Conservation (phyloP, 2,113 vertebrate genomes). For the Syrrhaptes paradoxus region DNA sequence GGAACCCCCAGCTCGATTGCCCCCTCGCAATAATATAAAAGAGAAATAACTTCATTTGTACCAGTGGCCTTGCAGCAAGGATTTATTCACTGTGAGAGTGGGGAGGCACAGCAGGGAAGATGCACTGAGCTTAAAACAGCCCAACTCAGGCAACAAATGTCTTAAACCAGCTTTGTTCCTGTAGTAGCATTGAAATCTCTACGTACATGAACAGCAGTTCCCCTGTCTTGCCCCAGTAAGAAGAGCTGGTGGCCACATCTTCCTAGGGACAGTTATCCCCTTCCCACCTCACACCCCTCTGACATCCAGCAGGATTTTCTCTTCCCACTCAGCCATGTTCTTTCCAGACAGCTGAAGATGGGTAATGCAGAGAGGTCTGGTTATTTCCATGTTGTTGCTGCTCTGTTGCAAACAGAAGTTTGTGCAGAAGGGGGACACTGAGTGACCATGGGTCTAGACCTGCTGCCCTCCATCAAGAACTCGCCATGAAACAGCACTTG, state of each 20-base stretch:
- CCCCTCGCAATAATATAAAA: background rate
- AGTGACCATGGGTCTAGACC: too few relatives aligned
- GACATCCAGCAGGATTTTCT: background rate
- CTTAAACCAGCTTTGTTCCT: background rate
- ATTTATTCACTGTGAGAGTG: background rate
- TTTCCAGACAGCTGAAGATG: background rate
- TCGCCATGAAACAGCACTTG: fast-evolving
- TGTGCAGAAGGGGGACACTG: background rate
- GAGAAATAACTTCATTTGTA: background rate
- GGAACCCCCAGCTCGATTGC: background rate
- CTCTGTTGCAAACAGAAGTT: background rate
- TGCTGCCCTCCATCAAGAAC: background rate
- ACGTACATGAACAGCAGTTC: background rate
- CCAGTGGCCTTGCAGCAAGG: background rate
- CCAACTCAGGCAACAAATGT: background rate
- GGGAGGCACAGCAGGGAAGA: background rate
- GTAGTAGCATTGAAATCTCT: background rate
- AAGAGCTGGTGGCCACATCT: background rate
- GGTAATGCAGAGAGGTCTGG: background rate
- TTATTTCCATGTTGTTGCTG: background rate
- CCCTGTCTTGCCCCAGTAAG: background rate
- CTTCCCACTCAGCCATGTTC: background rate
- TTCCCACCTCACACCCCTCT: background rate
- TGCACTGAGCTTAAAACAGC: background rate
- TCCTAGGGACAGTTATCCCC: background rate